Percentiles rank a stretch among this genome's conserved stretches.
phyloP scores from a whole-genome alignment of 2,113 vertebrate species.

The Oreochromis niloticus region DNA sequence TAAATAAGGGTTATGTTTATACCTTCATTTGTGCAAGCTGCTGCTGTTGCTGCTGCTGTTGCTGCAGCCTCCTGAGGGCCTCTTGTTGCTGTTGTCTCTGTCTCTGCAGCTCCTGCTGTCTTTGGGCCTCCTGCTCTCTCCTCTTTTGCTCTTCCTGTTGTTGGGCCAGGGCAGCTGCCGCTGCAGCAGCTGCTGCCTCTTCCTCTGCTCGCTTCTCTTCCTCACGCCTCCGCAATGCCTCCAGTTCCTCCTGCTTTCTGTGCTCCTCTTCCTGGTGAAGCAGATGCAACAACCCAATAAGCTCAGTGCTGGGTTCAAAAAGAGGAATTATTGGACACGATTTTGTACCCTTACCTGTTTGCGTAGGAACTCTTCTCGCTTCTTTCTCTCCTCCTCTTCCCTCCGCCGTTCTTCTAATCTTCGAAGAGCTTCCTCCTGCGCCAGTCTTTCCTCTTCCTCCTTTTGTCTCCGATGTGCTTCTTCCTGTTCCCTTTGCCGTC shows the following conservation, averaged over 20 bases:
- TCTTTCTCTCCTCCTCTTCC: slow-evolving; percentile 89
- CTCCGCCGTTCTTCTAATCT: slow-evolving; percentile 85
- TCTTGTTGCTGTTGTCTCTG: slow-evolving; percentile 88
- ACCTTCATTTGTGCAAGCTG: slow-evolving; percentile 99
- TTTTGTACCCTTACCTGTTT: slow-evolving; percentile 78
- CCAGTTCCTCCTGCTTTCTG: slow-evolving; percentile 85
- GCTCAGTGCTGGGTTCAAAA: neutral
- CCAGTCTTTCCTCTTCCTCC: slow-evolving; percentile 90
- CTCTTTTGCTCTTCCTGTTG: slow-evolving; percentile 85
- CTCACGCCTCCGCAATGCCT: slow-evolving; percentile 75
- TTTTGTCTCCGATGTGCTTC: slow-evolving; percentile 81
- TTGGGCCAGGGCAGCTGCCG: slow-evolving; percentile 73
- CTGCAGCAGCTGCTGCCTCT: slow-evolving; percentile 75
- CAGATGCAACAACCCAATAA: neutral
- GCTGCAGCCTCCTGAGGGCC: slow-evolving; percentile 86
- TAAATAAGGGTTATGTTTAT: neutral
- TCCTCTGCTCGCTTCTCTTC: slow-evolving; percentile 77
- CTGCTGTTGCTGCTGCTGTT: slow-evolving; percentile 91
- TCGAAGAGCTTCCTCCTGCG: slow-evolving; percentile 88
- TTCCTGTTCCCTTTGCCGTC: slow-evolving; percentile 70
- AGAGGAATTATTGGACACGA: neutral
- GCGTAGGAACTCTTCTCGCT: slow-evolving; percentile 87
- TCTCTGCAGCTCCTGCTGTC: slow-evolving; percentile 76
- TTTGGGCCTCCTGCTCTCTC: slow-evolving; percentile 82
- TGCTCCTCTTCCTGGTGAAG: slow-evolving; percentile 84